Evolutionary conservation across 2,888 invertebrate species (phyloP), one percentile per base, ranked within the genome.

Genomic region (Pemphredon lugubris): DNA sequence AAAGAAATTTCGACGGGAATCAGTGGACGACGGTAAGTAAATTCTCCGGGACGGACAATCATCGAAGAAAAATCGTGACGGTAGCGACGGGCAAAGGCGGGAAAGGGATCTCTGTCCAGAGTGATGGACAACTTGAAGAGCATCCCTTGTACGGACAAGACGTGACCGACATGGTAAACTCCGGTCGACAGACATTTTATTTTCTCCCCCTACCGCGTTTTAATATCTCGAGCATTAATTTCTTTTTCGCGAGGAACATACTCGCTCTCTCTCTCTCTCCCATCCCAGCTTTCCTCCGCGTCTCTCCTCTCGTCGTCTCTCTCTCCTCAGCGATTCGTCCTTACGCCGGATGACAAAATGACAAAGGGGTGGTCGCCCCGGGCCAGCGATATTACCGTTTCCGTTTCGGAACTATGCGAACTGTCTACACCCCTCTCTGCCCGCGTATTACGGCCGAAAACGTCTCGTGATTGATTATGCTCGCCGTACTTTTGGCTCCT

Each of bases 331-430:
- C 63, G 68, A 63, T 73, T 79, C 76, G 73, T 77, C 78, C 82
- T 83, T 82, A 78, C 79, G 82, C 80, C 79, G 77, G 81, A 86
- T 87, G 88, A 88, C 88, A 88, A 88, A 88, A 88, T 88, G 88
- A 89, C 88, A 89, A 88, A 86, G 84, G 88, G 84, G 84, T 83
- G 86, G 84, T 86, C 83, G 86, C 88, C 84, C 79, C 81, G 69
- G 86, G 87, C 83, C 82, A 81, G 85, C 87, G 87, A 88, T 89
- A 89, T 89, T 88, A 87, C 88, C 87, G 84, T 88, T 88, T 86
- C 85, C 86, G 86, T 86, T 86, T 83, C 77, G 84, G 83, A 89
- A 88, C 87, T 88, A 88, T 87, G 88, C 86, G 84, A 83, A 81
- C 84, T 82, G 86, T 85, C 84, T 82, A 77, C 73, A 69, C 71